Conservation (phyloP, 2,113 vertebrate genomes). For the Patagioenas fasciata region DNA sequence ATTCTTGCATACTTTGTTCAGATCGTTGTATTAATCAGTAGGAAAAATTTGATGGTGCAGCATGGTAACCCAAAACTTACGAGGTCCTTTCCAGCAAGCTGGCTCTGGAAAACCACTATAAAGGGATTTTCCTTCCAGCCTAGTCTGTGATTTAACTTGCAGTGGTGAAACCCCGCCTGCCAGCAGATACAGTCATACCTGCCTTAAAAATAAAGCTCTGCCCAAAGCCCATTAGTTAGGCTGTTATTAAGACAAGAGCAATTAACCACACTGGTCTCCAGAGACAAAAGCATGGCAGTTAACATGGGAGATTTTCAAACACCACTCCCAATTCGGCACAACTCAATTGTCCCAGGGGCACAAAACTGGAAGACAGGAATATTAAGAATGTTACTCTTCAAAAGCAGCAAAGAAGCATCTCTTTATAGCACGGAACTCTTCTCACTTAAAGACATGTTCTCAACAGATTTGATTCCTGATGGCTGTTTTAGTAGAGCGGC, state of each 20-base stretch:
- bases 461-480: background rate
- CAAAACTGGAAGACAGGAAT: background rate
- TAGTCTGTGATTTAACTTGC: background rate
- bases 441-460: background rate
- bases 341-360: background rate
- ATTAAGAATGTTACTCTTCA: background rate
- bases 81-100: fast-evolving
- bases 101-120: background rate
- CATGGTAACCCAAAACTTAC: background rate
- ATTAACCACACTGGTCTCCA: background rate
- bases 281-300: background rate
- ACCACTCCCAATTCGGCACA: background rate
- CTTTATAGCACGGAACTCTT: background rate
- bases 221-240: background rate
- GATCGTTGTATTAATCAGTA: background rate
- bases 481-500: background rate
- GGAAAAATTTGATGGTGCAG: background rate
- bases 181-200: background rate
- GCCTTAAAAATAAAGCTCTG: background rate
- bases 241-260: background rate
- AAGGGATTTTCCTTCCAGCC: background rate
- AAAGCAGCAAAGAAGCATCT: background rate
- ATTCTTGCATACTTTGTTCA: background rate
- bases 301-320: background rate
- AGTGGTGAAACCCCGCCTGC: background rate